phyloP scores from a whole-genome alignment of 2,113 vertebrate species.

The Trogon melanurus region DNA sequence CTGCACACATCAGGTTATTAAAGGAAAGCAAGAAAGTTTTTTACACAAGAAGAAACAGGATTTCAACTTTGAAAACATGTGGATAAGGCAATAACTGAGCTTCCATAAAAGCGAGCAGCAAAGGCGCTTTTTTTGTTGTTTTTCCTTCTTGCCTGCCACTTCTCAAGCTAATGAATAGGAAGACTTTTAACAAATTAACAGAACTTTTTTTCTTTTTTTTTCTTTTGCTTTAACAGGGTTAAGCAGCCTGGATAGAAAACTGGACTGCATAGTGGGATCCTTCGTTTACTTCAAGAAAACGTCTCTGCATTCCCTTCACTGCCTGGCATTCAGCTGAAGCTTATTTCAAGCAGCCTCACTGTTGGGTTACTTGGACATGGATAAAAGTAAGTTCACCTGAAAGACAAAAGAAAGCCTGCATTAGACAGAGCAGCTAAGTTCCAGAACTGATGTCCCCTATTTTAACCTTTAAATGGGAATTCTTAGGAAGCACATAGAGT shows the following conservation, averaged over 20 bases:
- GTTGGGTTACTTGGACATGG: constrained; percentile 83
- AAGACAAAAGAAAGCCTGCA: constrained; percentile 44
- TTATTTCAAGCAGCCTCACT: background rate
- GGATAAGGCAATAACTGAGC: constrained; percentile 24
- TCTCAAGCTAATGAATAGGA: background rate
- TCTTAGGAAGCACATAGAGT: background rate
- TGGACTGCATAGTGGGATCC: background rate
- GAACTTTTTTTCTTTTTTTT: background rate
- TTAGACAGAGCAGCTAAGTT: constrained; percentile 1
- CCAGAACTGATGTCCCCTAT: background rate
- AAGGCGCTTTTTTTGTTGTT: background rate
- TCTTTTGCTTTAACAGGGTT: background rate
- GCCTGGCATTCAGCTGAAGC: background rate
- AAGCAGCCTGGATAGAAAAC: background rate
- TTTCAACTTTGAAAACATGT: background rate
- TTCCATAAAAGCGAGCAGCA: background rate
- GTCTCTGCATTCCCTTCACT: background rate
- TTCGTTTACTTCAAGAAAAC: background rate
- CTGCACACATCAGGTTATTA: background rate
- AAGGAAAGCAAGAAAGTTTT: background rate
- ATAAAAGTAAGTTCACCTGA: constrained; percentile 91
- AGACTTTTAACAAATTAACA: background rate
- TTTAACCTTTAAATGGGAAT: background rate
- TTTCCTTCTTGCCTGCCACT: background rate
- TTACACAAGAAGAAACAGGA: background rate